These are phyloP conservation scores for Cyanistes caeruleus DNA, from an alignment of 2,113 vertebrate species.

Conservation along the genomic window DNA sequence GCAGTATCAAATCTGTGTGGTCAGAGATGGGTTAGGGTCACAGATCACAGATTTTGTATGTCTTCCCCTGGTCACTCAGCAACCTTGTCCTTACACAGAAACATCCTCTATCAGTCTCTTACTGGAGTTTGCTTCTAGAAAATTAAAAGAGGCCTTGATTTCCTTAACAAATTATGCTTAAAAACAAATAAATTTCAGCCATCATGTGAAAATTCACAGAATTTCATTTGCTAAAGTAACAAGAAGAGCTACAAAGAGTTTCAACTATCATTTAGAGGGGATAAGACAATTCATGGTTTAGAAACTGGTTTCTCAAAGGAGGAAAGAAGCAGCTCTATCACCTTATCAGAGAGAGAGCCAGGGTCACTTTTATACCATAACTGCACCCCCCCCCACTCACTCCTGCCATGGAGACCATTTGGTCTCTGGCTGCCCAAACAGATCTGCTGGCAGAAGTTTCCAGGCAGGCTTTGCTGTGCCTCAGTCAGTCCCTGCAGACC, in stretches of 20 bases:
- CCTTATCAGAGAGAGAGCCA: background rate
- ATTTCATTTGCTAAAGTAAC: rapidly evolving
- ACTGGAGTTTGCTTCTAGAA: background rate
- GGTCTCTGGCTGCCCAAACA: background rate
- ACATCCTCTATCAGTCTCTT: background rate
- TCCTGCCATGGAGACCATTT: background rate
- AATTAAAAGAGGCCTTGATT: background rate
- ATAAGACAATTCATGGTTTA: background rate
- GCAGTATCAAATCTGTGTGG: rapidly evolving
- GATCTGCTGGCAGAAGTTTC: background rate
- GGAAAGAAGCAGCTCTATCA: background rate
- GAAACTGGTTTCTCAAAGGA: background rate
- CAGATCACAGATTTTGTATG: background rate
- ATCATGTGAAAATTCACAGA: background rate
- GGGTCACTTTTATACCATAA: background rate
- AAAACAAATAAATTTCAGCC: background rate
- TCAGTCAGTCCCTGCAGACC: background rate
- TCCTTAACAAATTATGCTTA: background rate
- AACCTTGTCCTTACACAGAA: background rate
- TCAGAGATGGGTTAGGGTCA: background rate
- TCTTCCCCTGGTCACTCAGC: background rate
- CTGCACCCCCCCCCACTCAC: background rate
- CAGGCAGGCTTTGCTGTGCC: background rate
- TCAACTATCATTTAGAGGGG: background rate
- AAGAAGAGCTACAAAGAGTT: background rate